phyloP scores from a whole-genome alignment of 2,113 vertebrate species.

The Struthidea cinerea region DNA sequence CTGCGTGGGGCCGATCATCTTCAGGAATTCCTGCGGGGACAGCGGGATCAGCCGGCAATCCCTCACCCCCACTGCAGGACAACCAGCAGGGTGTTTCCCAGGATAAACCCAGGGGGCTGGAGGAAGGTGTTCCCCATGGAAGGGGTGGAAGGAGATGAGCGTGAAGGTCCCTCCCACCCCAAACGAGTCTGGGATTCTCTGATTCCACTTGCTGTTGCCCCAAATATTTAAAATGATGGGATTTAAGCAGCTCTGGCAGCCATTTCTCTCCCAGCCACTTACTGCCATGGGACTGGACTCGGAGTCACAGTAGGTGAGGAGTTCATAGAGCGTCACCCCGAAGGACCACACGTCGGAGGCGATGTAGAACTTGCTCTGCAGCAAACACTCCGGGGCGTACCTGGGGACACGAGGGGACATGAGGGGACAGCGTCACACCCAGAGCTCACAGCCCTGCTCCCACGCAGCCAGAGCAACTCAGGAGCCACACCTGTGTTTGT shows the following conservation, averaged over 20 bases:
- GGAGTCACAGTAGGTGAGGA: slow-evolving; percentile 90
- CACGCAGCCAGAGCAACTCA: too few relatives aligned
- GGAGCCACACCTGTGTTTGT: too few relatives aligned
- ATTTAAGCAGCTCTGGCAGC: neutral
- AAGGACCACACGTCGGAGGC: slow-evolving; percentile 98
- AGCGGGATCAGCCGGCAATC: neutral
- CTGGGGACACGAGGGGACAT: slow-evolving; percentile 52
- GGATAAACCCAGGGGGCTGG: neutral
- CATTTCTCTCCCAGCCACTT: neutral
- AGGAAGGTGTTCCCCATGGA: neutral
- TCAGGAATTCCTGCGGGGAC: slow-evolving; percentile 81
- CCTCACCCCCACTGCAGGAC: neutral
- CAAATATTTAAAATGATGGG: rapidly evolving
- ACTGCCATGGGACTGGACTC: slow-evolving; percentile 88
- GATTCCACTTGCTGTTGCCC: neutral
- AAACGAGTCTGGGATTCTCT: rapidly evolving
- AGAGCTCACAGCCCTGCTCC: neutral
- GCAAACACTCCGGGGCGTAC: slow-evolving; percentile 95
- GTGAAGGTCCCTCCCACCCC: neutral
- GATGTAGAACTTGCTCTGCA: slow-evolving; percentile 90
- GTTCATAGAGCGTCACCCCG: slow-evolving; percentile 91
- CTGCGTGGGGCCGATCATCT: slow-evolving; percentile 88
- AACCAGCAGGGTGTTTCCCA: rapidly evolving
- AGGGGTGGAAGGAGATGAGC: rapidly evolving
- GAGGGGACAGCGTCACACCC: rapidly evolving